phyloP scores from a whole-genome alignment of 2,113 vertebrate species.

The Nipponia nippon region DNA sequence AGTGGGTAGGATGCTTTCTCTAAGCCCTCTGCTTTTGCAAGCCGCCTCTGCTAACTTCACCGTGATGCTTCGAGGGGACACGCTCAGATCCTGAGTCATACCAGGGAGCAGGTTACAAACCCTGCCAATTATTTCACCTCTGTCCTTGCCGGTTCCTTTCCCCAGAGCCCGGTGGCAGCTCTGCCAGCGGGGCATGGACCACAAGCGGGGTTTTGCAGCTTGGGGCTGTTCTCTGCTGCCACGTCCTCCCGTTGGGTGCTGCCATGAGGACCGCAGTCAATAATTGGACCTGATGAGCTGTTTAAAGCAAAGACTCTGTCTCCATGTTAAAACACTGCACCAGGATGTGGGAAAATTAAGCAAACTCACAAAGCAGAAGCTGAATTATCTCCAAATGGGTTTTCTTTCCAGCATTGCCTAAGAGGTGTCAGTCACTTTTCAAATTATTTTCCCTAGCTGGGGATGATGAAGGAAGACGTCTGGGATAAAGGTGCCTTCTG shows the following conservation, averaged over 20 bases:
- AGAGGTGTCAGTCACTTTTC: neutral
- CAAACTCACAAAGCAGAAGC: neutral
- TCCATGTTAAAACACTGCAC: neutral
- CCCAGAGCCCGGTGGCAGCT: neutral
- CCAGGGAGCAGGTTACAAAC: neutral
- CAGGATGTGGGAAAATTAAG: neutral
- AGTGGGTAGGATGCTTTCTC: neutral
- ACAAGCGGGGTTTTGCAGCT: neutral
- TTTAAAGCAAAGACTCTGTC: neutral
- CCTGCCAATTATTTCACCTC: neutral
- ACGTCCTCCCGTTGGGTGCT: accelerated
- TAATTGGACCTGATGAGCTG: neutral
- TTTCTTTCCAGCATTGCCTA: neutral
- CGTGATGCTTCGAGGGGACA: neutral
- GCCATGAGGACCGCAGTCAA: neutral
- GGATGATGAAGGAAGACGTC: neutral
- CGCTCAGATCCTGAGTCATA: neutral
- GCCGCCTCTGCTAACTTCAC: neutral
- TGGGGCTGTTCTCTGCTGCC: neutral
- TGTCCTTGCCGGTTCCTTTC: neutral
- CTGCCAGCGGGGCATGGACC: neutral
- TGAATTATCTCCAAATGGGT: neutral
- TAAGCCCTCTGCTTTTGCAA: neutral
- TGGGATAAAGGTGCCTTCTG: slow-evolving; percentile 6
- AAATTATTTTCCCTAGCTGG: neutral